A percentile compares a stretch with the other conserved stretches of the same genome.
phyloP scores from a whole-genome alignment of 2,113 vertebrate species.

The Mustela nigripes region DNA sequence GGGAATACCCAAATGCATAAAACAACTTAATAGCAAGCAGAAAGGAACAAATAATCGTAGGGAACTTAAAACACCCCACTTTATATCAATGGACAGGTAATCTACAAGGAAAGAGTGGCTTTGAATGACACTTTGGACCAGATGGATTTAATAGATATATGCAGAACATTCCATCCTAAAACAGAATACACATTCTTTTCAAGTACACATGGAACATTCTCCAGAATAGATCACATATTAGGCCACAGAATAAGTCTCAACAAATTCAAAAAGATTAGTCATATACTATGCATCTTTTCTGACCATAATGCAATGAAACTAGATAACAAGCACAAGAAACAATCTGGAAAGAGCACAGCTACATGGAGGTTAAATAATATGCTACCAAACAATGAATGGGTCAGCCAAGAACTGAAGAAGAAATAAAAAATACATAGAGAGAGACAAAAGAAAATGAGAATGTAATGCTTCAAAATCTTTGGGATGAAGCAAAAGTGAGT shows the following conservation, averaged over 20 bases:
- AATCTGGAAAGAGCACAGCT: too few species aligned
- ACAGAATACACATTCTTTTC: not conserved
- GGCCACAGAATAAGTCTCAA: too few species aligned
- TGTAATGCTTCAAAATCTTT: not conserved
- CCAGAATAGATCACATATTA: not conserved
- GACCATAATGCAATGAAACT: too few species aligned
- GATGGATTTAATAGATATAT: not conserved
- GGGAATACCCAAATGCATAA: not conserved
- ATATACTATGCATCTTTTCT: too few species aligned
- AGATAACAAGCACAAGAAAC: too few species aligned
- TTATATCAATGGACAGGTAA: not conserved
- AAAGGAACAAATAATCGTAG: not conserved
- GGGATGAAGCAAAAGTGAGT: not conserved
- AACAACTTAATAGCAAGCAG: not conserved
- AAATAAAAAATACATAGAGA: not conserved
- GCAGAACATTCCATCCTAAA: not conserved
- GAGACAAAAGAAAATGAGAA: not conserved
- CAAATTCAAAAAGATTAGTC: too few species aligned
- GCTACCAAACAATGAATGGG: too few species aligned
- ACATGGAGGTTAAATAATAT: too few species aligned
- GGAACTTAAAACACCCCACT: not conserved
- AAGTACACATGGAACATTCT: not conserved
- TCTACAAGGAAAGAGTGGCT: not conserved
- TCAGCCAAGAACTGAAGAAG: too few species aligned
- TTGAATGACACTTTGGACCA: not conserved